Conservation (phyloP, 1,140 invertebrate genomes). For the Neuroterus valhalla region DNA sequence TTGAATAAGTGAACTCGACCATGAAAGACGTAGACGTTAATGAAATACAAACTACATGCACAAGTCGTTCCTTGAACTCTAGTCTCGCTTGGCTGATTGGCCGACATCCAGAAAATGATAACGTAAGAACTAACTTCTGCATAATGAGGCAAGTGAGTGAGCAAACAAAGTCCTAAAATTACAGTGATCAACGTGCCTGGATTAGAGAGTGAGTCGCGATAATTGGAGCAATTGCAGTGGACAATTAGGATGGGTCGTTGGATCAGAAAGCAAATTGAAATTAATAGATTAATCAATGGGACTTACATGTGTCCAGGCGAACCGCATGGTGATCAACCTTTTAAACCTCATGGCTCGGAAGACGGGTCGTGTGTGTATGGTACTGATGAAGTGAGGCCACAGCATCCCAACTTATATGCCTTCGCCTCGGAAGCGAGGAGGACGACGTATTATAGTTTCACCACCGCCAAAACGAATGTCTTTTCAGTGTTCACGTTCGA, state of each 20-base stretch:
- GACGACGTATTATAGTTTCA: slow-evolving; percentile 67
- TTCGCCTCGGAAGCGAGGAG: slow-evolving; percentile 67
- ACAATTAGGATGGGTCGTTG: background rate
- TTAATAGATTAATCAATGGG: slow-evolving; percentile 6
- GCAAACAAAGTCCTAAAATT: slow-evolving; percentile 15
- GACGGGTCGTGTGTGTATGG: slow-evolving; percentile 70
- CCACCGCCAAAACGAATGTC: slow-evolving; percentile 59
- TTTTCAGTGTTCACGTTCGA: slow-evolving; percentile 61
- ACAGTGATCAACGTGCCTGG: background rate
- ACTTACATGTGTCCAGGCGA: slow-evolving; percentile 62
- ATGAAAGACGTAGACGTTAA: background rate
- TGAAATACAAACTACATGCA: slow-evolving; percentile 15
- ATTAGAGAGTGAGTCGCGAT: slow-evolving; percentile 17
- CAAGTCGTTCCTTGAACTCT: slow-evolving; percentile 10
- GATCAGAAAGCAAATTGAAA: slow-evolving; percentile 35
- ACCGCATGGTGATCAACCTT: slow-evolving; percentile 63
- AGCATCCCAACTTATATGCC: slow-evolving; percentile 75
- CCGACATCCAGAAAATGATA: slow-evolving; percentile 24
- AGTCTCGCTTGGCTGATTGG: slow-evolving; percentile 6
- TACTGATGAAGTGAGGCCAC: slow-evolving; percentile 71
- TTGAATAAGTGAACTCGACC: background rate
- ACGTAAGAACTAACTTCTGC: slow-evolving; percentile 4
- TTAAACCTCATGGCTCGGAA: slow-evolving; percentile 62
- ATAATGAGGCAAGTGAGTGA: slow-evolving; percentile 4
- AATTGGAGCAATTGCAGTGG: background rate